Conservation (phyloP, 2,113 vertebrate genomes). For the Limnothrissa miodon region DNA sequence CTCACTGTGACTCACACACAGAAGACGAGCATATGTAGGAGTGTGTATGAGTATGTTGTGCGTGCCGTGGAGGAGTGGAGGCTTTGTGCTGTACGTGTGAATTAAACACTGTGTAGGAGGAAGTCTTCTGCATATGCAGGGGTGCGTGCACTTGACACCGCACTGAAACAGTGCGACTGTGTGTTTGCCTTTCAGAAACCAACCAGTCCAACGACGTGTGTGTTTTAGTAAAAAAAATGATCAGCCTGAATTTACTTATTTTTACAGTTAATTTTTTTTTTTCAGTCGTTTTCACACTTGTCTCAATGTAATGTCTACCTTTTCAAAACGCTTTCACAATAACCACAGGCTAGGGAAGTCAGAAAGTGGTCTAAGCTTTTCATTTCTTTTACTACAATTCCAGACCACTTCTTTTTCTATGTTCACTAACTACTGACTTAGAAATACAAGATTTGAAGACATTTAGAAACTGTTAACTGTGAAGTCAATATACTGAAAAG, state of each 20-base stretch:
- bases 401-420: no score
- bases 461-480: no score
- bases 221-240: not conserved
- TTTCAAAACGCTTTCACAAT: no score
- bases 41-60: not conserved
- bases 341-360: no score
- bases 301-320: no score
- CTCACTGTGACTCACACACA: not conserved
- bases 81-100: not conserved
- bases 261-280: slow-evolving; percentile 35
- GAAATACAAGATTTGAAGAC: no score
- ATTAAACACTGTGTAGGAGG: not conserved
- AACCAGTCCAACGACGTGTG: not conserved
- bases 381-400: no score
- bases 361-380: no score
- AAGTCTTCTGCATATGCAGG: not conserved
- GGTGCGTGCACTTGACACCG: not conserved
- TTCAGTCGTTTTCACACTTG: no score
- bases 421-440: no score
- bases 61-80: not conserved
- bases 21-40: not conserved
- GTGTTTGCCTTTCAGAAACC: not conserved
- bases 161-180: not conserved
- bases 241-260: slow-evolving; percentile 21
- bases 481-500: no score